Evolutionary conservation across 1,140 invertebrate genomes (phyloP).

Genomic region (Belonocnema kinseyi): DNA sequence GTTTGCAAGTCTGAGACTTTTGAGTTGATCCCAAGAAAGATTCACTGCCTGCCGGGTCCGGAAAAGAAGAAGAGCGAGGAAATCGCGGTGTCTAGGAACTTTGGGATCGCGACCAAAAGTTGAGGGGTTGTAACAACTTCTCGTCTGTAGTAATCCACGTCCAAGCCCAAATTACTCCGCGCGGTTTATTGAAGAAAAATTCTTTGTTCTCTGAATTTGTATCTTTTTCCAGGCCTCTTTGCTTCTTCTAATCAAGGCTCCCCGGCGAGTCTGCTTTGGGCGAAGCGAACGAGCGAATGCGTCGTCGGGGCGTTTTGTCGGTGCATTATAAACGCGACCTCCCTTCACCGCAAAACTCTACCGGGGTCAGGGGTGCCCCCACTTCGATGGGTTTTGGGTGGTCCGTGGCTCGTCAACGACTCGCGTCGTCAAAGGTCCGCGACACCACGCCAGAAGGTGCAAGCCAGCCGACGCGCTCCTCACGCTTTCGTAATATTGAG

Average conservation of each 20-base stretch:
- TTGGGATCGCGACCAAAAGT: conserved; percentile 42
- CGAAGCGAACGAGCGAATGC: conserved; percentile 76
- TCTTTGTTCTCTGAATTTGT: conserved; percentile 14
- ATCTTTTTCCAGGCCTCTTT: background rate
- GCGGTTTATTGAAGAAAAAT: background rate
- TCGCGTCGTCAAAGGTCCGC: conserved; percentile 32
- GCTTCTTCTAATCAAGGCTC: conserved; percentile 55
- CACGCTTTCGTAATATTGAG: conserved; percentile 10
- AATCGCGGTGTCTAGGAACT: conserved; percentile 26
- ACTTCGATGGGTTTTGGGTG: conserved; percentile 62
- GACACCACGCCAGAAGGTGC: conserved; percentile 7
- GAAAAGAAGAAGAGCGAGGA: conserved; percentile 15
- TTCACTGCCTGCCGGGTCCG: conserved; percentile 8
- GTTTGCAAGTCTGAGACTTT: conserved; percentile 15
- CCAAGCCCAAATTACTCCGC: conserved; percentile 21
- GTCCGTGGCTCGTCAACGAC: conserved; percentile 57
- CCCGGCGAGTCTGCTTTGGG: conserved; percentile 67
- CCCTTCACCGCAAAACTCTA: conserved; percentile 71
- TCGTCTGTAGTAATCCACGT: background rate
- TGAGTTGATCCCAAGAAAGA: background rate
- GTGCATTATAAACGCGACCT: conserved; percentile 75
- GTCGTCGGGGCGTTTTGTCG: conserved; percentile 71
- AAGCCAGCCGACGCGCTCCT: background rate
- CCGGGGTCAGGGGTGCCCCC: conserved; percentile 75
- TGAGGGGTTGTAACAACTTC: background rate